Base-by-base conservation (phyloP, 2,888 invertebrate species). In the Subacronicta megacephala region DNA sequence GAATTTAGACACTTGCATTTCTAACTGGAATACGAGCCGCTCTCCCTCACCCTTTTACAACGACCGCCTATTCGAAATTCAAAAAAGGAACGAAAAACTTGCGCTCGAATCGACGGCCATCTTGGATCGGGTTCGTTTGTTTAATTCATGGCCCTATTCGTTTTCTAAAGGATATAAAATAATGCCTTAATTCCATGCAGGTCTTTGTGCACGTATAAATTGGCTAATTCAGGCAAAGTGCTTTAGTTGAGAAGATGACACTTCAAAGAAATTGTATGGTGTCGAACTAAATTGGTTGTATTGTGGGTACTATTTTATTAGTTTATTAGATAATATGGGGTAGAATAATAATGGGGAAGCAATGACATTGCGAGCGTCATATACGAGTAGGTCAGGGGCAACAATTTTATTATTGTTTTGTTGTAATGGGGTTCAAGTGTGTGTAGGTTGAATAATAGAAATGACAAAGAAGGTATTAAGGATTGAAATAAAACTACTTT, bases 41-140 rank as follows among this genome's bases (percentile, higher is more conserved):
- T 44, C 65, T 66, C 65, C 58, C 67, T 68, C 73, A 70, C 68
- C 71, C 77, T 74, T 74, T 66, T 15, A 69, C 66, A 69, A 77
- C 68, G 55, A 49, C 57, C 68, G 75, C 67, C 65, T 85, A 85
- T 89, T 90, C 85, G 84, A 89, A 89, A 85, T 86, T 84, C 82
- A 87, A 90, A 91, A 90, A 82, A 87, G 80, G 81, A 87, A 88
- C 77, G 72, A 87, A 87, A 86, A 86, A 81, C 81, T 76, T 80
- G 85, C 87, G 85, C 82, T 70, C 45, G 83, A 68, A 78, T 73
- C 71, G 77, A 62, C 77, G 77, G 89, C 90, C 90, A 90, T 90
- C 75, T 90, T 90, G 85, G 52, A 79, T 77, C 70, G 57, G 47
- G 65, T 71, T 62, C 50, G 66, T 64, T 59, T 75, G 79, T 81